Evolutionary conservation across 2,113 vertebrate genomes (phyloP).

Genomic region (Istiophorus platypterus): DNA sequence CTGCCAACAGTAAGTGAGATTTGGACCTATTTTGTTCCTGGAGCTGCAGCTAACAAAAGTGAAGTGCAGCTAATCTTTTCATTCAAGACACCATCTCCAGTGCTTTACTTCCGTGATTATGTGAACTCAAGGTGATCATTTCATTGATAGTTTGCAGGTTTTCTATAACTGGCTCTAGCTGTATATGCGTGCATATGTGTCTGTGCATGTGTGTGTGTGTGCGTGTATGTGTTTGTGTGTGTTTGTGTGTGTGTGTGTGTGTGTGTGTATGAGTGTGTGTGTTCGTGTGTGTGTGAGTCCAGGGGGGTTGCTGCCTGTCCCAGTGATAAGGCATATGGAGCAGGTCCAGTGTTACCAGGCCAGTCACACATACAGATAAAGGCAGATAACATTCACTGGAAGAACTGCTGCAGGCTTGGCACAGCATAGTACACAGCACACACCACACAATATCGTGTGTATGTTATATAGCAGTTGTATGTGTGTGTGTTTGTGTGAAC

Average conservation of each 20-base stretch:
- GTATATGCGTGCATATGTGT: constrained; percentile 32
- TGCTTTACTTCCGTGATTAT: constrained; percentile 10
- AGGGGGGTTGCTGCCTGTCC: constrained; percentile 65
- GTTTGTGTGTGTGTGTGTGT: constrained; percentile 17
- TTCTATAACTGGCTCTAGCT: constrained; percentile 4
- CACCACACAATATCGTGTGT: constrained; percentile 11
- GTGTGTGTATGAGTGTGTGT: constrained; percentile 40
- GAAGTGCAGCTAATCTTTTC: constrained; percentile 33
- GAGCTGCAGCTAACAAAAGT: not conserved
- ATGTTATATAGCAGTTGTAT: constrained; percentile 10
- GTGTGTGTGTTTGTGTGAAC: constrained; percentile 30
- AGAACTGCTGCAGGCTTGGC: constrained; percentile 75
- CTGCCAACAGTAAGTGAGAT: constrained; percentile 11
- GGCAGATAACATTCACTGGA: constrained; percentile 83
- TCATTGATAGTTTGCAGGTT: constrained; percentile 28
- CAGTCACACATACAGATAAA: constrained; percentile 83
- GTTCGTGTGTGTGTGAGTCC: constrained; percentile 52
- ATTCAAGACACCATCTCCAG: constrained; percentile 17
- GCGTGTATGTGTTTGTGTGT: constrained; percentile 29
- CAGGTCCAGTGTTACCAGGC: constrained; percentile 80
- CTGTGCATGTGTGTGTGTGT: constrained; percentile 13
- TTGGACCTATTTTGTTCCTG: not conserved
- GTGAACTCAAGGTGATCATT: constrained; percentile 14
- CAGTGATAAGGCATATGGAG: constrained; percentile 77
- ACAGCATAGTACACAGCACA: constrained; percentile 47